A percentile compares a stretch with the other conserved stretches of the same genome.
Conservation (phyloP, 2,113 vertebrate genomes). For the Prunella himalayana region DNA sequence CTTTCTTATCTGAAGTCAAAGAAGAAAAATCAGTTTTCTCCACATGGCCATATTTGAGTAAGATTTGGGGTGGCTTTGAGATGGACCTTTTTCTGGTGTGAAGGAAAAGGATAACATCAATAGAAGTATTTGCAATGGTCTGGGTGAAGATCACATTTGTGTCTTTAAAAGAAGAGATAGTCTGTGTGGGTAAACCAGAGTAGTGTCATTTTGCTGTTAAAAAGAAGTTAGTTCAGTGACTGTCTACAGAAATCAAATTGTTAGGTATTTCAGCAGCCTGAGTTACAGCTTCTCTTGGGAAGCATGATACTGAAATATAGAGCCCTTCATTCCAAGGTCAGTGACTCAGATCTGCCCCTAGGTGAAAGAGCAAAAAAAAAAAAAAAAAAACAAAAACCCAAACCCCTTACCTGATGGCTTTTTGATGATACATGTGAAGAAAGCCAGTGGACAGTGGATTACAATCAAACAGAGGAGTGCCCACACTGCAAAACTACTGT, state of each 20-base stretch:
- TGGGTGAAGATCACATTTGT: not conserved
- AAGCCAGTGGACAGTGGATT: not conserved
- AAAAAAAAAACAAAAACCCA: not conserved
- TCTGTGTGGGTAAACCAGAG: not conserved
- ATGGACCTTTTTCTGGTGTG: not conserved
- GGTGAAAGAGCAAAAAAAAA: not conserved
- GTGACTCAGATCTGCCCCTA: not conserved
- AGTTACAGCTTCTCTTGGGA: not conserved
- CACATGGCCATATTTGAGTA: not conserved
- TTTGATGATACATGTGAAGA: not conserved
- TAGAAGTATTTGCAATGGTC: not conserved
- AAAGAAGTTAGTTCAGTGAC: not conserved
- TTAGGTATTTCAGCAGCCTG: not conserved
- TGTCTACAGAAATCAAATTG: not conserved
- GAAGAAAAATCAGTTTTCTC: not conserved
- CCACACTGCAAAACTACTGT: not conserved
- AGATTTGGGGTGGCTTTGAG: not conserved
- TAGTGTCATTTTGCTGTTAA: not conserved
- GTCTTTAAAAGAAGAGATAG: not conserved
- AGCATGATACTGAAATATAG: not conserved
- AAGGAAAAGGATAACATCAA: not conserved
- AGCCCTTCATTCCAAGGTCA: not conserved
- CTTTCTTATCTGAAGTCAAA: not conserved
- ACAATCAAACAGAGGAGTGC: not conserved
- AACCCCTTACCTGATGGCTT: not conserved